phyloP scores from a whole-genome alignment of 1,140 invertebrate species.

The Ips typographus region DNA sequence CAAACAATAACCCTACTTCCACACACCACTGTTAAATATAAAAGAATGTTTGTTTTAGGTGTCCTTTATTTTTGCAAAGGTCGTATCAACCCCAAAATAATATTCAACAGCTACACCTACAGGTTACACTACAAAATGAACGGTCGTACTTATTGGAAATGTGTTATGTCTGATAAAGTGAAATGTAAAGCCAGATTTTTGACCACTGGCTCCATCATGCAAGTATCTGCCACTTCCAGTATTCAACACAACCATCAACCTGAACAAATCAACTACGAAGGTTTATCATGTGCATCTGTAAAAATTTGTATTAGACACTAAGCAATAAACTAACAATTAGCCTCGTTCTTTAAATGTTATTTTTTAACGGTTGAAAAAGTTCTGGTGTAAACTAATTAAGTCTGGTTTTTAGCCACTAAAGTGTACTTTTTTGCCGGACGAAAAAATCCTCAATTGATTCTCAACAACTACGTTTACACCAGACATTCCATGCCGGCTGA shows the following conservation, averaged over 20 bases:
- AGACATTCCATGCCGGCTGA: constrained; percentile 31
- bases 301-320: not conserved
- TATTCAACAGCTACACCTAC: constrained; percentile 21
- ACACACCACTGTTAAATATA: too few relatives aligned
- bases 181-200: constrained; percentile 31
- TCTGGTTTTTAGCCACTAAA: constrained; percentile 29
- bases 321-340: too few relatives aligned
- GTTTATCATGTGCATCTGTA: not conserved
- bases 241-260: constrained; percentile 13
- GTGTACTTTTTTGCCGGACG: constrained; percentile 40
- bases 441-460: constrained; percentile 41
- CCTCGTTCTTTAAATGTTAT: too few relatives aligned
- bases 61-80: constrained; percentile 31
- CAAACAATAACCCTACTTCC: too few relatives aligned
- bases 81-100: constrained; percentile 30
- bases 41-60: constrained; percentile 20
- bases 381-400: not conserved
- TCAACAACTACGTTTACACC: constrained; percentile 38
- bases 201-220: constrained; percentile 9
- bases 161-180: constrained; percentile 6
- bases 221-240: not conserved
- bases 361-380: too few relatives aligned
- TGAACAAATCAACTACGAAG: constrained; percentile 3
- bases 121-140: constrained; percentile 20
- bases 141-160: constrained; percentile 32